Evolutionary conservation across 2,113 vertebrate species (phyloP).

Genomic region (Suncus etruscus): DNA sequence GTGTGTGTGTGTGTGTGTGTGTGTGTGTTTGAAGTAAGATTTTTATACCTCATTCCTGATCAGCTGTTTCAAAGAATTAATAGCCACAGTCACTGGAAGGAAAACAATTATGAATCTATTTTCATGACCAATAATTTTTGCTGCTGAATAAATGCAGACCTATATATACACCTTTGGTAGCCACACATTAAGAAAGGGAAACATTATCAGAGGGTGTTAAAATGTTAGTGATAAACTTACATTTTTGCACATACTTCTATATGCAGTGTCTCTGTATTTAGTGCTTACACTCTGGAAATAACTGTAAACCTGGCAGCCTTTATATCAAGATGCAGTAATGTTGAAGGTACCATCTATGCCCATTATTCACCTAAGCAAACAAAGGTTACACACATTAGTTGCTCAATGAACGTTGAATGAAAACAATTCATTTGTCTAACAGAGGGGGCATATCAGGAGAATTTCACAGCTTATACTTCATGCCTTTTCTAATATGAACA

Average conservation of each 20-base stretch:
- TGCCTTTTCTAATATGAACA: constrained; percentile 19
- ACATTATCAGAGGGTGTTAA: constrained; percentile 11
- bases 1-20: no score
- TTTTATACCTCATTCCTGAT: neutral
- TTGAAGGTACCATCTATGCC: neutral
- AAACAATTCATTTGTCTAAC: constrained; percentile 31
- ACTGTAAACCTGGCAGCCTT: neutral
- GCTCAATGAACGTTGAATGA: neutral
- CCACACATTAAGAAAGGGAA: neutral
- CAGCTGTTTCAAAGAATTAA: neutral
- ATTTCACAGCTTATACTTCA: neutral
- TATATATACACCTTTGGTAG: neutral
- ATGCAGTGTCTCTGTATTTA: neutral
- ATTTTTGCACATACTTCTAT: neutral
- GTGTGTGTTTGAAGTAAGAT: neutral
- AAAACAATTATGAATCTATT: neutral
- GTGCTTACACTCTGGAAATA: neutral
- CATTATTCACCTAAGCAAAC: neutral
- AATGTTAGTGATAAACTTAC: neutral
- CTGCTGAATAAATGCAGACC: neutral
- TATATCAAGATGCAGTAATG: neutral
- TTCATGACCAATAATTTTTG: no score
- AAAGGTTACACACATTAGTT: constrained; percentile 1
- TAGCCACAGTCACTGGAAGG: fast-evolving
- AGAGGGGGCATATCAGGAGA: constrained; percentile 23